These are phyloP conservation scores for Ptiloglossa arizonensis DNA, from an alignment of 1,140 invertebrate species.

Conservation along the genomic window DNA sequence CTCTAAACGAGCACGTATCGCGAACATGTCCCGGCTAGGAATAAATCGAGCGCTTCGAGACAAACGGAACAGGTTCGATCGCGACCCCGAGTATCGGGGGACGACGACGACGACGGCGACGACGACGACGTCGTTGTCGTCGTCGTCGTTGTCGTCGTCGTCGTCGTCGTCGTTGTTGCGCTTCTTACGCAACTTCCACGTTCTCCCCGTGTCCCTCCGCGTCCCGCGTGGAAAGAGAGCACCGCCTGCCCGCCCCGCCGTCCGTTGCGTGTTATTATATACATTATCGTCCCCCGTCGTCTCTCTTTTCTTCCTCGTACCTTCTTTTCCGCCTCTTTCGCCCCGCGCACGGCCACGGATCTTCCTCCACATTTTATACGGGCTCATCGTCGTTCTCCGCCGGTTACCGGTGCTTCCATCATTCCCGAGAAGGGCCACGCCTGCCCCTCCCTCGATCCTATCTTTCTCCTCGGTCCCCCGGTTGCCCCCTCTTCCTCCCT, in stretches of 20 bases:
- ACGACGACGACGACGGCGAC: too few relatives aligned
- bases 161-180: slow-evolving; percentile 10
- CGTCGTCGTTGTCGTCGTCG: slow-evolving; percentile 8
- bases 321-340: slow-evolving; percentile 22
- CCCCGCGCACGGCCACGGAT: slow-evolving; percentile 39
- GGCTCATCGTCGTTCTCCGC: slow-evolving; percentile 69
- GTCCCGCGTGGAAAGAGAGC: slow-evolving; percentile 33
- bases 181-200: slow-evolving; percentile 49
- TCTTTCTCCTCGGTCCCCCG: slow-evolving; percentile 61
- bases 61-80: slow-evolving; percentile 48
- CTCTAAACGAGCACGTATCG: slow-evolving; percentile 45
- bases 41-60: slow-evolving; percentile 38
- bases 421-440: slow-evolving; percentile 75
- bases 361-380: slow-evolving; percentile 60
- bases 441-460: slow-evolving; percentile 77
- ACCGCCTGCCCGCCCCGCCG: background rate
- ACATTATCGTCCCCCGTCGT: slow-evolving; percentile 50
- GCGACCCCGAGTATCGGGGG: slow-evolving; percentile 4
- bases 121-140: slow-evolving; percentile 14
- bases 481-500: slow-evolving; percentile 40
- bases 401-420: slow-evolving; percentile 77
- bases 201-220: slow-evolving; percentile 8
- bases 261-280: slow-evolving; percentile 44
- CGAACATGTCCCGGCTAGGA: slow-evolving; percentile 38
- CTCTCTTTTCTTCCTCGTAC: background rate